Percentiles rank a stretch among this genome's conserved stretches.
Evolutionary conservation across 2,888 invertebrate species (phyloP).

Genomic region (Drosophila koepferae): DNA sequence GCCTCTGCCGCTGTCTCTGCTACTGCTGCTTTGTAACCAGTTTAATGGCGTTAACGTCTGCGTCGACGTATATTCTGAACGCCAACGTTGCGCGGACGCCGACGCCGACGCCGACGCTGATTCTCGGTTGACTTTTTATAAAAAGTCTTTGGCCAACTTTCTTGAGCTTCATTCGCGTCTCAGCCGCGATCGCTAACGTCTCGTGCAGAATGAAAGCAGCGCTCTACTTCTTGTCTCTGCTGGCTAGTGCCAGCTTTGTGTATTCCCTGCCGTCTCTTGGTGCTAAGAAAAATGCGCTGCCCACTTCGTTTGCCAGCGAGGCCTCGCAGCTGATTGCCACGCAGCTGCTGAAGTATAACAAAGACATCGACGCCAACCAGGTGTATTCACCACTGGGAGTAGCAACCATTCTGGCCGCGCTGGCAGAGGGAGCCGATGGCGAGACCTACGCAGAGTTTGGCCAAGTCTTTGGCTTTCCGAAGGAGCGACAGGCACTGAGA

Average conservation of each 20-base stretch:
- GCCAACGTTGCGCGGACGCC: slow-evolving; percentile 13
- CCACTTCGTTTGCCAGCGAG: slow-evolving; percentile 74
- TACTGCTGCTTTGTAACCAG: slow-evolving; percentile 52
- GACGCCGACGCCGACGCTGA: slow-evolving; percentile 23
- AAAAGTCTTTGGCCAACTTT: slow-evolving; percentile 82
- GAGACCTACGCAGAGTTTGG: slow-evolving; percentile 87
- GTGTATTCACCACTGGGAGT: slow-evolving; percentile 89
- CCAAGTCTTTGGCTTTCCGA: slow-evolving; percentile 87
- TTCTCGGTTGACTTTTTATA: slow-evolving; percentile 77
- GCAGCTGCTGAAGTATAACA: slow-evolving; percentile 82
- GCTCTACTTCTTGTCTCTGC: slow-evolving; percentile 47
- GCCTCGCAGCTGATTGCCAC: slow-evolving; percentile 83
- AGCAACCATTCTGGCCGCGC: slow-evolving; percentile 87
- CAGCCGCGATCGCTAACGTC: slow-evolving; percentile 48
- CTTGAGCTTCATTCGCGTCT: slow-evolving; percentile 83
- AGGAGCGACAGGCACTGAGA: slow-evolving; percentile 83
- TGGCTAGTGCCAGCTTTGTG: slow-evolving; percentile 37
- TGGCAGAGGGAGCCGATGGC: slow-evolving; percentile 88
- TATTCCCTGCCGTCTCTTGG: slow-evolving; percentile 40
- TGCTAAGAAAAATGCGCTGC: slow-evolving; percentile 26
- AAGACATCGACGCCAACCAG: slow-evolving; percentile 86
- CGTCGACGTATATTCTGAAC: slow-evolving; percentile 23
- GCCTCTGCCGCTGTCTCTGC: background rate
- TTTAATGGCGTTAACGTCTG: slow-evolving; percentile 44
- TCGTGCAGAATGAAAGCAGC: slow-evolving; percentile 59